Evolutionary conservation across 2,113 vertebrate genomes (phyloP), one percentile per base, ranked within the genome.

Genomic region (Chauna torquata): DNA sequence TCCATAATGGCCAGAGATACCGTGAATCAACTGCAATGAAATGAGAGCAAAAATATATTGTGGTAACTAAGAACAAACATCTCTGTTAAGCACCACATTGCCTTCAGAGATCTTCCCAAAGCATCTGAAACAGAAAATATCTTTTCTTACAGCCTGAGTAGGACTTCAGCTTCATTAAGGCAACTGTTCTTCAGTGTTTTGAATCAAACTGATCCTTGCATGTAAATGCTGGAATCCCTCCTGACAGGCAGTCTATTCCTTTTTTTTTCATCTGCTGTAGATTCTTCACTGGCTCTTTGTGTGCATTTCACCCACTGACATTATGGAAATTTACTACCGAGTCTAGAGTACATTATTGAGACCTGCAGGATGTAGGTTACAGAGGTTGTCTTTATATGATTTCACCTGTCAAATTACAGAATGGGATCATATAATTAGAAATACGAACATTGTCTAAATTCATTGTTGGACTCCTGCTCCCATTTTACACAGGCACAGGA

Each of bases 91-190:
- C 16, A 55, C 8, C 14, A 14, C 19, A 11, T 57, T 71, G 23
- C 78, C 49, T 81, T 92, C 61, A 75, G 74, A 93, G 44, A 80
- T 38, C 57, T 89, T 75, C 23, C 24, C 77, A 89, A 70, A 91
- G 11, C 38, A 42, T 28, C 25, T 62, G 55, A 78, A 95, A 75
- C 19, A 55, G 42, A 77, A 64, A 34, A 50, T 40, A 12, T 1
- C 7, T 64, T 78, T 88, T 78, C n/a, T 72, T 96, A 23, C 38
- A 75, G 49, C 4, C 3, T 0, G 4, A 40, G 12, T 52, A 64
- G 36, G 34, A 49, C 30, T 76, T 71, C 6, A 52, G 12, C 24
- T 91, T 62, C 45, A n/a, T 28, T 54, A 90, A 83, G 16, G 20
- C n/a, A 74, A 34, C 15, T 44, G 66, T 40, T 86, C 44, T 75